Conservation (phyloP, 2,888 invertebrate genomes). For the Lasius fuliginosus region DNA sequence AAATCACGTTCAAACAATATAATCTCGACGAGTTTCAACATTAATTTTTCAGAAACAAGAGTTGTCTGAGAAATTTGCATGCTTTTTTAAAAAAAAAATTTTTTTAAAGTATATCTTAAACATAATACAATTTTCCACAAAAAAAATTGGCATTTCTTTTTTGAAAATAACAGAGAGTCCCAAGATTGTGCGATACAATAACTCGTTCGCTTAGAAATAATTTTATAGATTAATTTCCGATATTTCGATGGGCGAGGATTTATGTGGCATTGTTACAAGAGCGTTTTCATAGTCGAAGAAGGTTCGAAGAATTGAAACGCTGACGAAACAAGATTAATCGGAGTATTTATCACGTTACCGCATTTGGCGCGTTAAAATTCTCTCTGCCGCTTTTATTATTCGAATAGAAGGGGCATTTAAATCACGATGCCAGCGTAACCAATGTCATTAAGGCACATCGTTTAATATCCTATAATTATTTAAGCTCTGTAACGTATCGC, state of each 20-base stretch:
- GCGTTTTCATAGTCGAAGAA: neutral
- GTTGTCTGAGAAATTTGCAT: neutral
- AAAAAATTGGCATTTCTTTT: neutral
- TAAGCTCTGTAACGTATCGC: neutral
- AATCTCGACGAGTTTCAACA: neutral
- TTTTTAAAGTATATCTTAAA: neutral
- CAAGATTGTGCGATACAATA: neutral
- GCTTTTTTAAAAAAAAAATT: neutral
- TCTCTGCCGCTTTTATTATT: conserved; percentile 8
- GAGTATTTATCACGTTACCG: neutral
- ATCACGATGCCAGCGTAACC: neutral
- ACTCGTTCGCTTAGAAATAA: neutral
- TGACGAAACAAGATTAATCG: neutral
- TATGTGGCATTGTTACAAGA: neutral
- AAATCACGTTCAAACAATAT: neutral
- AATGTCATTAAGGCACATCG: conserved; percentile 14
- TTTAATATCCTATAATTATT: conserved; percentile 47
- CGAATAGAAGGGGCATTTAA: conserved; percentile 8
- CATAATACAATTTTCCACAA: neutral
- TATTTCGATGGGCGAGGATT: neutral
- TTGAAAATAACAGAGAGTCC: neutral
- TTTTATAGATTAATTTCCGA: neutral
- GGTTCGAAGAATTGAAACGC: neutral
- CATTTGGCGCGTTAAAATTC: neutral
- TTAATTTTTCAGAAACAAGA: neutral